phyloP scores from a whole-genome alignment of 2,888 invertebrate genomes.

The Eilema sororculum region DNA sequence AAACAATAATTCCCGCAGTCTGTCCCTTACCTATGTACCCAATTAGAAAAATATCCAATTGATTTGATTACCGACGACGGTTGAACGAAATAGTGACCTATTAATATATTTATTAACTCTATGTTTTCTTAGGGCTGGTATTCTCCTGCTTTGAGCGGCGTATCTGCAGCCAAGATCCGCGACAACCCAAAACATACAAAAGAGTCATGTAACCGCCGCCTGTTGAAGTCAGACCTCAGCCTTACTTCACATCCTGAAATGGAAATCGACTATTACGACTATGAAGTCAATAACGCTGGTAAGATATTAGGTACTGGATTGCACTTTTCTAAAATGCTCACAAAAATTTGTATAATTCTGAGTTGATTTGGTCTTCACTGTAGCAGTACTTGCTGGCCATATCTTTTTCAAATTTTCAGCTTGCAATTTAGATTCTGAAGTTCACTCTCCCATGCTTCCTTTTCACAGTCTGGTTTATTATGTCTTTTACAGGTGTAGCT shows the following conservation, averaged over 20 bases:
- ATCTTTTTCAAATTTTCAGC: too few species aligned
- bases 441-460: too few species aligned
- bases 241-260: conserved; percentile 92
- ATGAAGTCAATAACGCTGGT: conserved; percentile 93
- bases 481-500: too few species aligned
- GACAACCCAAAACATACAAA: conserved; percentile 92
- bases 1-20: too few species aligned
- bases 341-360: neutral
- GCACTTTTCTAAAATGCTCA: neutral
- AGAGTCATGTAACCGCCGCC: conserved; percentile 91
- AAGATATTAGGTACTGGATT: conserved; percentile 44
- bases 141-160: conserved; percentile 90
- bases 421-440: too few species aligned
- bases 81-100: too few species aligned
- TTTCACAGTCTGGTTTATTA: too few species aligned
- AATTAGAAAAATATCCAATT: too few species aligned
- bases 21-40: too few species aligned
- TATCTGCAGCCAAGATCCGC: conserved; percentile 89
- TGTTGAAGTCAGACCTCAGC: conserved; percentile 91
- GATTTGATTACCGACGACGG: too few species aligned
- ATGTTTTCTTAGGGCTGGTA: conserved; percentile 88
- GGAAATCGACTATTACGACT: conserved; percentile 95
- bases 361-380: neutral
- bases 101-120: neutral
- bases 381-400: too few species aligned